phyloP scores from a whole-genome alignment of 1,140 invertebrate species.

The Phymastichus coffea region DNA sequence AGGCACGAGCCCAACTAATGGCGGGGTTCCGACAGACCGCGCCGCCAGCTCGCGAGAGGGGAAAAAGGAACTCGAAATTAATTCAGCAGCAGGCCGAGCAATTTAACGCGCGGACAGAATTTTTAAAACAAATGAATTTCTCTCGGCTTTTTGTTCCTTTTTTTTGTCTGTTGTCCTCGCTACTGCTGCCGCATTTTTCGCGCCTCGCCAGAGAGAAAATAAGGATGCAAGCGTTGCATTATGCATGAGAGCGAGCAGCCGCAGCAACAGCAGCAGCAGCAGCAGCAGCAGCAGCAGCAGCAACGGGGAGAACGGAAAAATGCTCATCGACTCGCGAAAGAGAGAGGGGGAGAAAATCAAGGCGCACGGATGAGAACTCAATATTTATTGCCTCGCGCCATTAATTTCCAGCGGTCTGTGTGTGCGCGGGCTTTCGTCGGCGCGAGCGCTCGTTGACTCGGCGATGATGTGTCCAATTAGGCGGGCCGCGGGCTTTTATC shows the following conservation, averaged over 20 bases:
- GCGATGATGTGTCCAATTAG: too few relatives aligned
- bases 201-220: background rate
- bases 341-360: background rate
- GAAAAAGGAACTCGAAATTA: too few relatives aligned
- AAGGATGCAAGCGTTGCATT: slow-evolving; percentile 16
- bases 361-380: background rate
- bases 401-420: too few relatives aligned
- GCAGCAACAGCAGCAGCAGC: background rate
- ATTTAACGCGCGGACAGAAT: slow-evolving; percentile 3
- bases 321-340: background rate
- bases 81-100: background rate
- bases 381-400: background rate
- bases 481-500: too few relatives aligned
- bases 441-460: background rate
- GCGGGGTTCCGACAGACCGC: too few relatives aligned
- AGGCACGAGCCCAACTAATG: too few relatives aligned
- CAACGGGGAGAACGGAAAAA: background rate
- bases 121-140: slow-evolving; percentile 19
- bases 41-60: too few relatives aligned
- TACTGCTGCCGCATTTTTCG: background rate
- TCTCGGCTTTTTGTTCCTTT: background rate
- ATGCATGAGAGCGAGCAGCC: slow-evolving; percentile 10
- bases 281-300: background rate
- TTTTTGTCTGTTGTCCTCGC: background rate
- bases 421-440: background rate